Base-by-base conservation (phyloP, 37 sponge, comb jelly and placozoan genomes). In the Dysidea cf. avara region DNA sequence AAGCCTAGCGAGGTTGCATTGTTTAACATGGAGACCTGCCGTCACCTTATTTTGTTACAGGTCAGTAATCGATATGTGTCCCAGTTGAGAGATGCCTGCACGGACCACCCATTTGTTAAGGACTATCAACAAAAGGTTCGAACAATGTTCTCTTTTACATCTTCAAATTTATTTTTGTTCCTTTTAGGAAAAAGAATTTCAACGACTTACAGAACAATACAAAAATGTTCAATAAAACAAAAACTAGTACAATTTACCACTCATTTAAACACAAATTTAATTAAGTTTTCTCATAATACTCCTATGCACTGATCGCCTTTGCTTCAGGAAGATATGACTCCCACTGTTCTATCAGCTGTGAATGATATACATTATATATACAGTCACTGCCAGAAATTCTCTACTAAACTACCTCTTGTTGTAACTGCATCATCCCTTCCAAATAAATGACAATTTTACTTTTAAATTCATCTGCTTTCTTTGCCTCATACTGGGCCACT, bases 11-110 rank as follows among this genome's bases (percentile, higher is more conserved):
- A 87, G 76, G 93, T 92, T 60, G 0, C 58, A 39, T 33, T 2
- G 18, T 31, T 4, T 16, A 40, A 9, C 51, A 20, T 24, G 18
- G 9, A 7, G 13, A 28, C n/a, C 32, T 75, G 46, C 11, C 33
- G 7, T 35, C 22, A 40, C 43, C 63, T n/a, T 39, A 13, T 66
- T 13, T 21, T 12, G 12, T 58, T 13, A 16, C 72, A 96, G 88
- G 72, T 86, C 54, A 67, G 75, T 11, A 85, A 81, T 31, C 67
- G 99, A 2, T 99, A 95, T 59, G 56, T 95, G 36, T 77, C 93
- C n/a, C 93, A 92, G 57, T 61, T 99, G 51, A 92, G 84, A 71
- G 99, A 99, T 40, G 70, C 85, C n/a, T 87, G 84, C 77, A 76
- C 86, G 14, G 58, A 86, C 31, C 90, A 99, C 64, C 58, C 53